These are phyloP conservation scores for Spea multiplicata DNA, from an alignment of 2,113 vertebrate genomes.

Conservation along the genomic window DNA sequence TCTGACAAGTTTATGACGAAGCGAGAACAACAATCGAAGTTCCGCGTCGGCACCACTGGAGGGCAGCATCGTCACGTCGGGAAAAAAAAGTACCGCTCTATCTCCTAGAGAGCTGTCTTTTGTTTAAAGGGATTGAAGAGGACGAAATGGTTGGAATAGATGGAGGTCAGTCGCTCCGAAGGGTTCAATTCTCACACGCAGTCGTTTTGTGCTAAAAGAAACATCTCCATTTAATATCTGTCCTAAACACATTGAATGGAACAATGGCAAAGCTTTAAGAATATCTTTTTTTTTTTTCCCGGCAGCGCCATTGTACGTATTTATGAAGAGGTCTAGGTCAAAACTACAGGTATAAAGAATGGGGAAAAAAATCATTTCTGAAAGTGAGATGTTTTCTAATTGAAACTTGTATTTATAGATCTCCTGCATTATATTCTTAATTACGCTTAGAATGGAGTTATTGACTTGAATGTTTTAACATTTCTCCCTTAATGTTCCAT, in stretches of 20 bases:
- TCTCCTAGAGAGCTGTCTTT: constrained; percentile 8
- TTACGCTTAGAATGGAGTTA: not conserved
- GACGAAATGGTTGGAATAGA: constrained; percentile 38
- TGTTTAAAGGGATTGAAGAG: constrained; percentile 21
- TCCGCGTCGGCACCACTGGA: constrained; percentile 51
- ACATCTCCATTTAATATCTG: constrained; percentile 53
- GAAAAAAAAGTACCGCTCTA: not conserved
- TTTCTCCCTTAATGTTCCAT: not conserved
- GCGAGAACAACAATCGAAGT: not conserved
- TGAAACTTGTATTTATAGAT: constrained; percentile 19
- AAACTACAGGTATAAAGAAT: not conserved
- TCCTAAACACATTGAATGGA: constrained; percentile 51
- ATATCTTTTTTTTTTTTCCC: constrained; percentile 7
- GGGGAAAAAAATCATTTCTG: not conserved
- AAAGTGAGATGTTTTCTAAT: constrained; percentile 10
- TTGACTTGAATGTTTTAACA: not conserved
- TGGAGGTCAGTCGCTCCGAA: not conserved
- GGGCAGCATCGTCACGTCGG: constrained; percentile 59
- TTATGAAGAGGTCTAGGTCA: constrained; percentile 21
- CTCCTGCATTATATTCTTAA: constrained; percentile 9
- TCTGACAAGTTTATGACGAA: constrained; percentile 25
- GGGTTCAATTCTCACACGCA: constrained; percentile 15
- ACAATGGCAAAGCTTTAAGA: constrained; percentile 25
- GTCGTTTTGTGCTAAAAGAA: constrained; percentile 36
- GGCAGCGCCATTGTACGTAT: not conserved